Base-by-base conservation (phyloP, 2,888 invertebrate species). In the Rhingia campestris region DNA sequence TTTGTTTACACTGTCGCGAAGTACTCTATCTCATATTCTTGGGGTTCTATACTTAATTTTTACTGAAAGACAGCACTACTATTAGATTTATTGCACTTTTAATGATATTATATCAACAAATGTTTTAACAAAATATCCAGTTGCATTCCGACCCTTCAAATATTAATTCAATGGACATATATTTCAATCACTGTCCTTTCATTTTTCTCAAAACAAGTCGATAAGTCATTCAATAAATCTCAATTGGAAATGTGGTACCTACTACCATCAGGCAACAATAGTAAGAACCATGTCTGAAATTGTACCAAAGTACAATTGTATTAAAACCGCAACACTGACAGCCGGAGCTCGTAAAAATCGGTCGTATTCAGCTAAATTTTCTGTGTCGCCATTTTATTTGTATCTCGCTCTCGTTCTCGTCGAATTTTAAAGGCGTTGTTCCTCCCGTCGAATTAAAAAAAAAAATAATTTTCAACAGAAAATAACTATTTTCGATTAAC, bases 361-460 rank as follows among this genome's bases (percentile, higher is more conserved):
- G 74, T 64, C 64, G 47, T 37, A 84, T 84, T 84, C 84, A 84
- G 84, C 84, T 22, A 58, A 64, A 54, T 74, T 79, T 80, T 81
- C 54, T 79, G 70, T 86, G 84, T 86, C 87, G 87, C 87, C 87
- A 87, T 87, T 87, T 87, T 87, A 87, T 81, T 87, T 86, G 87
- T 85, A 84, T 84, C 84, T 86, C 85, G 84, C 61, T 80, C 86
- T 86, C 86, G 86, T 86, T 86, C 87, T 87, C 86, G 86, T 87
- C 74, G 66, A 86, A 86, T 81, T 86, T 86, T 85, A 86, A 87
- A 87, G 87, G 87, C 87, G 87, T 87, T 87, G 87, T 87, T 87
- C 87, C 73, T 81, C 76, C 80, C 80, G 77, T 86, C 81, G 84
- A 74, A 74, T 70, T 66, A 70, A 84, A 80, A 22, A 72, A 79